Evolutionary conservation across 1,140 invertebrate species (phyloP), one percentile per base, ranked within the genome.

Genomic region (Apis dorsata): DNA sequence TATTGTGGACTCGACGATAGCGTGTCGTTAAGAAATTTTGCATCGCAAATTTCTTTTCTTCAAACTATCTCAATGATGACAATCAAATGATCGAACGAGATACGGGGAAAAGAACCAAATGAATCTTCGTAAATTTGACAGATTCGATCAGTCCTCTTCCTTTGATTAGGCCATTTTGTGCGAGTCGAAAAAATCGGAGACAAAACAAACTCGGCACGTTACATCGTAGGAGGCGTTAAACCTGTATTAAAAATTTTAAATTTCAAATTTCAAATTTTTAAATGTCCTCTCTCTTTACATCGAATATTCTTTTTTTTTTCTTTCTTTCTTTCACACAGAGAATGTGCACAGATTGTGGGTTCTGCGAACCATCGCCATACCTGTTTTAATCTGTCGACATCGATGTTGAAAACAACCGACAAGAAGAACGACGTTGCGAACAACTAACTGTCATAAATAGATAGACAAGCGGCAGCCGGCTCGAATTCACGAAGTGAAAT

Each of bases 401-500:
- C 62, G 63, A 63, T 11, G 7, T 21, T 62, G 3, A 19, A 15
- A 8, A 81, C 59, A 63, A 17, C 15, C 65, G 49, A 82, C 55
- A 21, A 53, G 17, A 10, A 15, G 49, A 62, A 70, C 57, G 71
- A 63, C 59, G 69, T 86, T 53, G 28, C 74, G 73, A 44, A 62
- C 69, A 82, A 57, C 79, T 10, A 76, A 72, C 71, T 86, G 65
- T 79, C 28, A 86, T 86, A 83, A 66, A 80, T 19, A 55, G 13
- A 62, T 13, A 63, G 34, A 75, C 71, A 69, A 90, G 87, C 89
- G 87, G 89, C 86, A 81, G 87, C 89, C 87, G 87, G 81, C 78
- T 74, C 63, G 49, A 21, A 15, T n/a, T 28, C 24, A 17, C 7
- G 12, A 13, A 19, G 57, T 17, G 55, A 69, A 69, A 51, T 17